phyloP scores from a whole-genome alignment of 2,797 vertebrate species.

The Cephalopachus bancanus region DNA sequence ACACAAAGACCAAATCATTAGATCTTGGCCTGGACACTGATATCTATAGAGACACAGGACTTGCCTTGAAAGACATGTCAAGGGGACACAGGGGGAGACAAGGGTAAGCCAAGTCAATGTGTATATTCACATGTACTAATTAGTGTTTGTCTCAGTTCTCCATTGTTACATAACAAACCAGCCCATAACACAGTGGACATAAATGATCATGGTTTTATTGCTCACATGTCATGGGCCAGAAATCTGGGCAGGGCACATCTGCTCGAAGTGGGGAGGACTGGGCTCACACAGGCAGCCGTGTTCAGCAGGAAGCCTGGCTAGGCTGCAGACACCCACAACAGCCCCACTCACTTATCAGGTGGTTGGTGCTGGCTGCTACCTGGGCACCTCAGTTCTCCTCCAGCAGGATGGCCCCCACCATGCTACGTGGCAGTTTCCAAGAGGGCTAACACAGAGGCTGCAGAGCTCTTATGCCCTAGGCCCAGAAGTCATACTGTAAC shows the following conservation, averaged over 20 bases:
- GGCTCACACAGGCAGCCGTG: rapidly evolving
- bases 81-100: background rate
- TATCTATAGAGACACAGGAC: no score
- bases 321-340: no score
- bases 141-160: background rate
- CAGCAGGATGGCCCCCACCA: background rate
- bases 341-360: no score
- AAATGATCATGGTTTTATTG: background rate
- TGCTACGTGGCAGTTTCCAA: background rate
- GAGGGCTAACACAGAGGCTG: background rate
- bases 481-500: background rate
- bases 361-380: no score
- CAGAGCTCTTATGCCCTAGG: background rate
- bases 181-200: background rate
- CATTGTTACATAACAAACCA: no score
- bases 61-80: background rate
- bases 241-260: background rate
- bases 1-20: rapidly evolving
- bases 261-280: rapidly evolving
- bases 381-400: background rate
- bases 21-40: background rate
- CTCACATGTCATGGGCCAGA: background rate
- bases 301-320: background rate
- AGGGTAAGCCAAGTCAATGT: no score
- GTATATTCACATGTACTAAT: rapidly evolving